phyloP scores from a whole-genome alignment of 1,140 invertebrate species.

The Brachionus rotundiformis region DNA sequence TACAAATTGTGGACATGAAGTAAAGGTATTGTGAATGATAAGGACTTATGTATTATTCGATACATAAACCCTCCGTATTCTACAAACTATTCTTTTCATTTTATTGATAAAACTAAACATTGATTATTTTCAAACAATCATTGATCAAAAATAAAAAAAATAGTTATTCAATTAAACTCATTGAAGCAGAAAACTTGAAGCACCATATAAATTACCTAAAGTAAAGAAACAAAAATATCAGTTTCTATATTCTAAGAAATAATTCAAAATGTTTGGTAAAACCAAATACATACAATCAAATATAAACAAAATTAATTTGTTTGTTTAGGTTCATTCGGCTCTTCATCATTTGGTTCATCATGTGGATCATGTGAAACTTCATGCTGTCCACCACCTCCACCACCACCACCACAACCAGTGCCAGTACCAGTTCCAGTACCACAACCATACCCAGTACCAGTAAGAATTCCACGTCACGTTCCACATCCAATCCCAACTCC shows the following conservation, averaged over 20 bases:
- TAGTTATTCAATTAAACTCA: not conserved
- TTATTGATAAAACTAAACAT: conserved; percentile 8
- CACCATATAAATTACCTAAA: not conserved
- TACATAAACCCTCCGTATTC: not conserved
- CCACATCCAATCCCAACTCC: not conserved
- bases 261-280: conserved; percentile 5
- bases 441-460: not conserved
- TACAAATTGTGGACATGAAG: not conserved
- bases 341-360: conserved; percentile 24
- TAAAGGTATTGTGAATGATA: not conserved
- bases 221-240: not conserved
- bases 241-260: not conserved
- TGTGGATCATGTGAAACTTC: conserved; percentile 5
- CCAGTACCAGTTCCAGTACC: not conserved
- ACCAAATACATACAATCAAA: not conserved
- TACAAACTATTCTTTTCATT: not conserved
- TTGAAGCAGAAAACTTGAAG: not conserved
- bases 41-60: not conserved
- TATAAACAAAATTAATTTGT: not conserved
- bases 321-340: not conserved
- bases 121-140: conserved; percentile 14
- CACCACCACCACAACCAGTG: not conserved
- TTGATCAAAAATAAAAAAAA: not conserved
- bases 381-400: too few relatives aligned
- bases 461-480: not conserved